These are phyloP conservation scores for Triplophysa bombifrons DNA, from an alignment of 2,797 vertebrate genomes.

Conservation along the genomic window DNA sequence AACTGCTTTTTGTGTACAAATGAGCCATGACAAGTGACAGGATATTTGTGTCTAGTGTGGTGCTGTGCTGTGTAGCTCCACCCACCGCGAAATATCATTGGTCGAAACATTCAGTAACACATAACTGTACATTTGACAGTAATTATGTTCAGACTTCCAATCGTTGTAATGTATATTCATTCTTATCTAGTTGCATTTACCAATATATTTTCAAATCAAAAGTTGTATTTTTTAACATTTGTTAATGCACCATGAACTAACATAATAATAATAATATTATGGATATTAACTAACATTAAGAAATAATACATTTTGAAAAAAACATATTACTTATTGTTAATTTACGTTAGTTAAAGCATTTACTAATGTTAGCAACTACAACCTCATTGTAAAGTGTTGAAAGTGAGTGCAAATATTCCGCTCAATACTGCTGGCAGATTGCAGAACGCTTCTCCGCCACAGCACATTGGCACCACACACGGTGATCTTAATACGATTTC, in stretches of 20 bases:
- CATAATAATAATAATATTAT: too few species aligned
- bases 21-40: not conserved
- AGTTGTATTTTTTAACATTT: not conserved
- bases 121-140: not conserved
- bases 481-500: slow-evolving; percentile 73
- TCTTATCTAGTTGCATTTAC: too few species aligned
- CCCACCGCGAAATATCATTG: not conserved
- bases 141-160: not conserved
- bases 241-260: too few species aligned
- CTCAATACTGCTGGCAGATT: not conserved
- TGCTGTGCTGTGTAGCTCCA: not conserved
- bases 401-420: not conserved
- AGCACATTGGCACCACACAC: slow-evolving; percentile 62
- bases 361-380: not conserved
- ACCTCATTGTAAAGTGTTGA: too few species aligned
- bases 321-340: too few species aligned
- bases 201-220: too few species aligned
- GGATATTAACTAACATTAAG: too few species aligned
- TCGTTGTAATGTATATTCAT: too few species aligned
- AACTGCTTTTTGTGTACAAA: not conserved
- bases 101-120: not conserved
- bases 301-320: too few species aligned
- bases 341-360: too few species aligned
- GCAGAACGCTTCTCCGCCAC: slow-evolving; percentile 56
- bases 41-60: not conserved